These are phyloP conservation scores for Rhopalosiphum nymphaeae DNA, from an alignment of 2,888 invertebrate genomes.

Conservation along the genomic window DNA sequence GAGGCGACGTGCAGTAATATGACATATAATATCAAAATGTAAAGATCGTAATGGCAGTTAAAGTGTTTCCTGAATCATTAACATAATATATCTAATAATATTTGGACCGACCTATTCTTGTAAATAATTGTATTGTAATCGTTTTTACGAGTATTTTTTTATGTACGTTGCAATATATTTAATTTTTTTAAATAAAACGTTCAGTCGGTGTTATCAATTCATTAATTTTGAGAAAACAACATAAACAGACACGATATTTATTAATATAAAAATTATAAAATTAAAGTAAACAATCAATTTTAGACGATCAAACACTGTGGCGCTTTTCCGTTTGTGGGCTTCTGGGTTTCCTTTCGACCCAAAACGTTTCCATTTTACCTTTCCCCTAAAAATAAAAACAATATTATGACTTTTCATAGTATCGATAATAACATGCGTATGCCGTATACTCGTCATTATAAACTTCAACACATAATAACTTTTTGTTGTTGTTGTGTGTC, in stretches of 20 bases:
- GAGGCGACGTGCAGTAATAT: not conserved
- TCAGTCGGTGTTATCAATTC: not conserved
- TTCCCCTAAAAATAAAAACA: constrained; percentile 77
- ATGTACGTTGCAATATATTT: not conserved
- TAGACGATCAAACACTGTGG: constrained; percentile 16
- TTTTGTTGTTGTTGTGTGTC: constrained; percentile 48
- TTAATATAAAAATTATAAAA: not conserved
- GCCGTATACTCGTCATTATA: not conserved
- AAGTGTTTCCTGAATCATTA: not conserved
- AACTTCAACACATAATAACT: not conserved
- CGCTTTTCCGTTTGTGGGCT: constrained; percentile 13
- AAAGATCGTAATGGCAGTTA: not conserved
- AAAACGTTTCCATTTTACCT: constrained; percentile 89
- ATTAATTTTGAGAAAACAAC: not conserved
- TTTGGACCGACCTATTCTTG: not conserved
- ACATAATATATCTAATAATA: not conserved
- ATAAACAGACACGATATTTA: not conserved
- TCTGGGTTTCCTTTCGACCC: constrained; percentile 72
- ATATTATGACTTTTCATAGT: constrained; percentile 13
- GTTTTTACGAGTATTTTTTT: not conserved
- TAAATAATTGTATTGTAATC: not conserved
- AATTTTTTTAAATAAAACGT: not conserved
- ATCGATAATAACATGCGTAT: not conserved
- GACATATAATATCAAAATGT: not conserved
- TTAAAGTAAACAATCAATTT: not conserved